Percentiles rank a stretch among this genome's conserved stretches.
These are phyloP conservation scores for Trichacis sp. DNA, from an alignment of 2,888 invertebrate genomes.

Conservation along the genomic window DNA sequence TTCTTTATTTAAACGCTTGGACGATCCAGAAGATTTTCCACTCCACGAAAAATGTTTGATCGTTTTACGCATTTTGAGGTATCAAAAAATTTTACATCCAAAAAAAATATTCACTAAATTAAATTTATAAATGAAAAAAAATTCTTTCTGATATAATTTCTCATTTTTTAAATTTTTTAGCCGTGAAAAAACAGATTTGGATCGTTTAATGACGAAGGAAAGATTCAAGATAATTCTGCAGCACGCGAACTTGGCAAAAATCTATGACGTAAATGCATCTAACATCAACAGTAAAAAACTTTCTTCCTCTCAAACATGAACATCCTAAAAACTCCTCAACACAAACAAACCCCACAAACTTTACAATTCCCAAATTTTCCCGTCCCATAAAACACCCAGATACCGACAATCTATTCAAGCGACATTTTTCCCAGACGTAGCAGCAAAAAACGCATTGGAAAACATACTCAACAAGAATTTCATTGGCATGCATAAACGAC, in stretches of 20 bases:
- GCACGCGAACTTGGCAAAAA: constrained; percentile 75
- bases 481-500: constrained; percentile 21
- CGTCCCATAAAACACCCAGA: no score
- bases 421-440: no score
- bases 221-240: constrained; percentile 78
- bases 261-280: constrained; percentile 64
- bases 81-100: no score
- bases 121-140: no score
- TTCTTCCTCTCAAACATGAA: no score
- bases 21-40: constrained; percentile 68
- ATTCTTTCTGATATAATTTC: no score
- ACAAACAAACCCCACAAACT: no score
- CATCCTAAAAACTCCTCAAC: no score
- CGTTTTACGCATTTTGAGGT: constrained; percentile 78
- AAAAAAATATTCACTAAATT: no score
- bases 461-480: not conserved
- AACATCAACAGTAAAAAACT: constrained; percentile 61
- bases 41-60: constrained; percentile 73
- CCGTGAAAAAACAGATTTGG: constrained; percentile 82
- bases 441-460: no score
- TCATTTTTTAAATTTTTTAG: constrained; percentile 73
- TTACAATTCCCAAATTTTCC: no score
- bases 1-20: constrained; percentile 73
- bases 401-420: no score
- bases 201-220: constrained; percentile 77